phyloP scores from a whole-genome alignment of 2,888 invertebrate genomes.

The Phymatocera aterrima region DNA sequence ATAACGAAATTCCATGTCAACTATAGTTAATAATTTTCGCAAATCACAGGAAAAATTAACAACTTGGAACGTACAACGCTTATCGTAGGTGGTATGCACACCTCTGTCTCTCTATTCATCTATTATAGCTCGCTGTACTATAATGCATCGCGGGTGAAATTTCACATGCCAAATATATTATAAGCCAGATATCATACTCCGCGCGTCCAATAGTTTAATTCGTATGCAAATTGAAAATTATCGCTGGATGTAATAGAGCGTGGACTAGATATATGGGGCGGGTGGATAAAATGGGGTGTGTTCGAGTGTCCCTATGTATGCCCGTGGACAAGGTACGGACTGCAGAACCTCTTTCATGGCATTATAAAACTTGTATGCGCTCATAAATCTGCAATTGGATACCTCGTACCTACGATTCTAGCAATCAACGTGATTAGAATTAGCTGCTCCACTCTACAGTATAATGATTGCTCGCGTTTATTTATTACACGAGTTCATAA shows the following conservation, averaged over 20 bases:
- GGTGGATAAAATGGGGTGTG: conserved; percentile 50
- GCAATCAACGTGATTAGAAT: conserved; percentile 69
- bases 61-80: too few relatives aligned
- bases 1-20: too few relatives aligned
- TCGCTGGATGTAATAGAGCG: conserved; percentile 56
- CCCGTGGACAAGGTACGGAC: background rate
- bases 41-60: too few relatives aligned
- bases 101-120: too few relatives aligned
- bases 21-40: too few relatives aligned
- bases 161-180: background rate
- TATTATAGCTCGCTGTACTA: too few relatives aligned
- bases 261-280: conserved; percentile 53
- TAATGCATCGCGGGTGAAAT: too few relatives aligned
- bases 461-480: too few relatives aligned
- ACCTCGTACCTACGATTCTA: too few relatives aligned
- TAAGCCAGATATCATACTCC: background rate
- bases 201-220: conserved; percentile 70
- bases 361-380: conserved; percentile 61
- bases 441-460: conserved; percentile 52
- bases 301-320: background rate
- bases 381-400: conserved; percentile 71
- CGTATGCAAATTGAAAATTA: conserved; percentile 69
- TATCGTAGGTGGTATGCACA: too few relatives aligned
- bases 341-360: background rate
- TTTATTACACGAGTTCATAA: background rate